Conservation (phyloP, 1,140 invertebrate genomes). For the Capitella teleta region DNA sequence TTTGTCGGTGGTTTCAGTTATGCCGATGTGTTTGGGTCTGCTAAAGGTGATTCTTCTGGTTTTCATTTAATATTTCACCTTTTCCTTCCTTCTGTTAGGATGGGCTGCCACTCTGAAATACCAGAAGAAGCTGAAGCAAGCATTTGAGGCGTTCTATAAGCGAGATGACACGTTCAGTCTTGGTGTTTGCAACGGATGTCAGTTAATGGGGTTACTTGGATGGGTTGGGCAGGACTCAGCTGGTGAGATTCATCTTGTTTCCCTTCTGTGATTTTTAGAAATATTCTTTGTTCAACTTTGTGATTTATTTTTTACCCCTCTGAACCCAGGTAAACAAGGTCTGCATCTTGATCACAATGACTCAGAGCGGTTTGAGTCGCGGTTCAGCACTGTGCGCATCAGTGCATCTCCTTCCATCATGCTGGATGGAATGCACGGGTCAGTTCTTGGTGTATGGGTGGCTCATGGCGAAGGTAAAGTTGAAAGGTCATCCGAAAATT, state of each 20-base stretch:
- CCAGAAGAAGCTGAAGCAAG: constrained; percentile 51
- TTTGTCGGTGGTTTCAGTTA: constrained; percentile 98
- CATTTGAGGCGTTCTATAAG: constrained; percentile 60
- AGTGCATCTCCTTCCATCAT: constrained; percentile 62
- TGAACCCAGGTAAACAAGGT: constrained; percentile 29
- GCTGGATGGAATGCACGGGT: constrained; percentile 73
- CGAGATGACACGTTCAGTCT: constrained; percentile 81
- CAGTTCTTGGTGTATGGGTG: constrained; percentile 81
- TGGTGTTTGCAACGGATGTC: constrained; percentile 95
- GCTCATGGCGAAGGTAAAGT: constrained; percentile 86
- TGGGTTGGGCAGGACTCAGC: constrained; percentile 38
- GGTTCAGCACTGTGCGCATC: constrained; percentile 75
- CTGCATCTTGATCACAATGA: constrained; percentile 72
- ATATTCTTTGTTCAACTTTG: constrained; percentile 2
- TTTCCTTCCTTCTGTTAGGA: constrained; percentile 37
- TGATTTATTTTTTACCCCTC: not conserved
- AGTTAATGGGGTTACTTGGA: constrained; percentile 70
- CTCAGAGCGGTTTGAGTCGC: constrained; percentile 82
- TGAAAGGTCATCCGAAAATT: not conserved
- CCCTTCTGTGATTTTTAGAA: not conserved
- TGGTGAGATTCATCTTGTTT: no score
- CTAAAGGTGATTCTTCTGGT: constrained; percentile 53
- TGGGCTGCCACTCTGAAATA: constrained; percentile 88
- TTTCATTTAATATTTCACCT: not conserved
- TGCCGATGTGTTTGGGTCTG: constrained; percentile 91